A percentile compares a stretch with the other conserved stretches of the same genome.
Conservation (phyloP, 2,888 invertebrate species). For the Tipula lateralis region DNA sequence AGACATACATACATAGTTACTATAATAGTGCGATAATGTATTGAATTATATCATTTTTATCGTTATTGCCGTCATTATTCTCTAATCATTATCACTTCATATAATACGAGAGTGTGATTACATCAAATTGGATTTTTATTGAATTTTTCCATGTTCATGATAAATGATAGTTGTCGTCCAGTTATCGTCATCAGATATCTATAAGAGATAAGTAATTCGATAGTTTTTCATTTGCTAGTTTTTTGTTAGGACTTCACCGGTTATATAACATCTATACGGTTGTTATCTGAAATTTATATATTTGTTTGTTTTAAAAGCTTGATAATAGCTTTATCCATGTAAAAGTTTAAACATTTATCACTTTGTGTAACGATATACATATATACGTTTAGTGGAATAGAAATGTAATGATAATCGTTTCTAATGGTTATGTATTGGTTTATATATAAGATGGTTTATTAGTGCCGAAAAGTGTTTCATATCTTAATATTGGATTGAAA, state of each 20-base stretch:
- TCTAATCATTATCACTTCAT: not conserved
- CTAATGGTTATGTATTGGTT: too few species aligned
- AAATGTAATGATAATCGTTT: not conserved
- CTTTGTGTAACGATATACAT: not conserved
- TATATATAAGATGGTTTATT: too few species aligned
- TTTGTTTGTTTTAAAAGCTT: not conserved
- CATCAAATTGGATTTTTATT: not conserved
- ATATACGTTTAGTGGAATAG: not conserved
- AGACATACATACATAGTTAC: not conserved
- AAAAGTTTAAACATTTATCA: conserved; percentile 6
- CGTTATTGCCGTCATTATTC: not conserved
- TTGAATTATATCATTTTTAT: not conserved
- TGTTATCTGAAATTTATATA: not conserved
- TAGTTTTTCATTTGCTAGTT: not conserved
- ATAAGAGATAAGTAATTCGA: not conserved
- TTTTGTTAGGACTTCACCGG: not conserved
- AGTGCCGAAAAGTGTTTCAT: too few species aligned
- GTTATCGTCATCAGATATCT: not conserved
- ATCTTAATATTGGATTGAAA: too few species aligned
- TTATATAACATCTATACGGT: not conserved
- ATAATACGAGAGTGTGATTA: not conserved
- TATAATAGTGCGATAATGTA: not conserved
- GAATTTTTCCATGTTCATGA: not conserved
- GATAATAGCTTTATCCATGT: not conserved
- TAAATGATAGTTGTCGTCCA: not conserved